Conservation (phyloP, 2,888 invertebrate genomes). For the Dastarcus helophoroides region DNA sequence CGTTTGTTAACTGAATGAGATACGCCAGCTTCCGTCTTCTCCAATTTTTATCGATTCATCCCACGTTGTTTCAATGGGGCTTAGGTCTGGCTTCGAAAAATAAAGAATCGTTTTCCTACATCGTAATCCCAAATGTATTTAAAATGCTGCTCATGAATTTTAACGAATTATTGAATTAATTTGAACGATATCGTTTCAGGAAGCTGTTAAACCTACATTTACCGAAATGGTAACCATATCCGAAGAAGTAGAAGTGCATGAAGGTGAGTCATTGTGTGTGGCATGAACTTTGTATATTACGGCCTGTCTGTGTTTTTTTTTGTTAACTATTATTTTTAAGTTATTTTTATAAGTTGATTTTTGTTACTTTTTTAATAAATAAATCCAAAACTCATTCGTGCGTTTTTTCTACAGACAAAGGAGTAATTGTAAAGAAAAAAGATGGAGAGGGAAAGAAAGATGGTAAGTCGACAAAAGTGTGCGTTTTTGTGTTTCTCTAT, state of each 20-base stretch:
- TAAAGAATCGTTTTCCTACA: too few species aligned
- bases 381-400: slow-evolving; percentile 7
- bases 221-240: slow-evolving; percentile 37
- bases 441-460: slow-evolving; percentile 27
- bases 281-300: too few species aligned
- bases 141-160: too few species aligned
- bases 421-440: slow-evolving; percentile 28
- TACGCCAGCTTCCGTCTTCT: too few species aligned
- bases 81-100: too few species aligned
- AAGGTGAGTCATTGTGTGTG: slow-evolving; percentile 28
- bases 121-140: too few species aligned
- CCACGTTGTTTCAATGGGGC: too few species aligned
- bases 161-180: background rate
- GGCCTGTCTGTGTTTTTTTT: slow-evolving; percentile 1
- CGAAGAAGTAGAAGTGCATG: slow-evolving; percentile 39
- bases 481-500: too few species aligned
- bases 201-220: slow-evolving; percentile 32
- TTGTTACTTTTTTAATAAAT: slow-evolving; percentile 4
- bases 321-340: slow-evolving; percentile 1
- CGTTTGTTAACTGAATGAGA: too few species aligned
- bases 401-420: slow-evolving; percentile 22
- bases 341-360: background rate
- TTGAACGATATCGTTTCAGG: slow-evolving; percentile 20
- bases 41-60: too few species aligned
- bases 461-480: slow-evolving; percentile 31